Percentiles rank a stretch among this genome's conserved stretches.
Conservation (phyloP, 2,113 vertebrate genomes). For the Poecilia latipinna region DNA sequence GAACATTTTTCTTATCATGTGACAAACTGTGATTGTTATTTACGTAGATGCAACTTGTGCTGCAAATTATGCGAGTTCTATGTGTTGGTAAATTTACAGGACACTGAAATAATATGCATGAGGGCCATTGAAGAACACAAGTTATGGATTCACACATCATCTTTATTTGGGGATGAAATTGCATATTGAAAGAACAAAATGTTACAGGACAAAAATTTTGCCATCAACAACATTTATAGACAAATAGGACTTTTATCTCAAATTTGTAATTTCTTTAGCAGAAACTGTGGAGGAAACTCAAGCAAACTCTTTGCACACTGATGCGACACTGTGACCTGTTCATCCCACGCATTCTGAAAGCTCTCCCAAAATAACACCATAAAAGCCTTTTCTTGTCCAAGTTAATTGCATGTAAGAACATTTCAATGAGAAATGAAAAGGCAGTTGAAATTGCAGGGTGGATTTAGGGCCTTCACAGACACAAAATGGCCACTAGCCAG, state of each 20-base stretch:
- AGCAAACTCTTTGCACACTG: constrained; percentile 18
- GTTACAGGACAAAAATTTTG: not conserved
- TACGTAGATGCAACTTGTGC: not conserved
- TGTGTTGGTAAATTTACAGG: not conserved
- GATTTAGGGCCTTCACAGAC: constrained; percentile 39
- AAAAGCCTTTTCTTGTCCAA: constrained; percentile 16
- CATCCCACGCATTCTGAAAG: constrained; percentile 59
- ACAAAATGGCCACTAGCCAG: constrained; percentile 52
- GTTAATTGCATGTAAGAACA: constrained; percentile 29
- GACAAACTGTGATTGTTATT: constrained; percentile 6
- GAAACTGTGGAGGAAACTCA: constrained; percentile 14
- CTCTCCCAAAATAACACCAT: constrained; percentile 50
- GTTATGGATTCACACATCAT: constrained; percentile 31
- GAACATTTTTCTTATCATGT: constrained; percentile 26
- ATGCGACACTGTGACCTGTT: constrained; percentile 38
- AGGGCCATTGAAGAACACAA: not conserved
- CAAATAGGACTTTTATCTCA: not conserved
- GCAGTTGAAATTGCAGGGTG: constrained; percentile 59
- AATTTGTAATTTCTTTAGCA: constrained; percentile 9
- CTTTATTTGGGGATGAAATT: constrained; percentile 28
- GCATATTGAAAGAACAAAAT: constrained; percentile 2
- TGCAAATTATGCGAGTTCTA: not conserved
- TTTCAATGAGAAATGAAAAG: constrained; percentile 38
- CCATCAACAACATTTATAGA: not conserved
- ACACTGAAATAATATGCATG: not conserved